A percentile compares a stretch with the other conserved stretches of the same genome.
Conservation (phyloP, 2,113 vertebrate genomes). For the Sylvietta virens region DNA sequence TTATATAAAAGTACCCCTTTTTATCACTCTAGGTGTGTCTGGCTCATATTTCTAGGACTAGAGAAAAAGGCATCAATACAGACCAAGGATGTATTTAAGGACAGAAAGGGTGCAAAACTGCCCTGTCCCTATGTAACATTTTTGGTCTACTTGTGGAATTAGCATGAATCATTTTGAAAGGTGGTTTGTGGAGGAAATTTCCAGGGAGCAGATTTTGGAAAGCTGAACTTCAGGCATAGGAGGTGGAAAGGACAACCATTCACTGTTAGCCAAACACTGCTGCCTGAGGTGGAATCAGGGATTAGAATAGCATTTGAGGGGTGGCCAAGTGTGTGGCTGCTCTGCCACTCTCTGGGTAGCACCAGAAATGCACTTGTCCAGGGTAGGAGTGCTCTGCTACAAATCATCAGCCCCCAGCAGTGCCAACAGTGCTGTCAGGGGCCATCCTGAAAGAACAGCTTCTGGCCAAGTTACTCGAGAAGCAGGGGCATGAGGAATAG, state of each 20-base stretch:
- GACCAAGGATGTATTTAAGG: background rate
- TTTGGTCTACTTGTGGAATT: background rate
- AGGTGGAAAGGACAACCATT: background rate
- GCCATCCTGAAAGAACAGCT: background rate
- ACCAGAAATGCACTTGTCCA: background rate
- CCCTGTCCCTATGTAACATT: background rate
- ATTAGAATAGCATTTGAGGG: background rate
- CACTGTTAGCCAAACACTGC: background rate
- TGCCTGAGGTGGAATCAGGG: background rate
- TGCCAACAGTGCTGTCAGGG: no score
- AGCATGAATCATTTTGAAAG: background rate
- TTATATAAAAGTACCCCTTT: background rate
- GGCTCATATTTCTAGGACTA: background rate
- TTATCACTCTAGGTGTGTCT: background rate
- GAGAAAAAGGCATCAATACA: background rate
- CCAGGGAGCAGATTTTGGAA: background rate
- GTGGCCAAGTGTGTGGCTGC: background rate
- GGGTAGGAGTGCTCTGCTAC: background rate
- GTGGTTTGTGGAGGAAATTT: background rate
- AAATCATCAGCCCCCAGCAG: background rate
- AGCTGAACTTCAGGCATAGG: background rate
- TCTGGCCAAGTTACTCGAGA: fast-evolving
- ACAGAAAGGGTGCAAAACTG: background rate
- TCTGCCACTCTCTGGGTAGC: background rate
- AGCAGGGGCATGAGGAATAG: background rate